phyloP scores from a whole-genome alignment of 2,113 vertebrate species.

The Etheostoma spectabile region DNA sequence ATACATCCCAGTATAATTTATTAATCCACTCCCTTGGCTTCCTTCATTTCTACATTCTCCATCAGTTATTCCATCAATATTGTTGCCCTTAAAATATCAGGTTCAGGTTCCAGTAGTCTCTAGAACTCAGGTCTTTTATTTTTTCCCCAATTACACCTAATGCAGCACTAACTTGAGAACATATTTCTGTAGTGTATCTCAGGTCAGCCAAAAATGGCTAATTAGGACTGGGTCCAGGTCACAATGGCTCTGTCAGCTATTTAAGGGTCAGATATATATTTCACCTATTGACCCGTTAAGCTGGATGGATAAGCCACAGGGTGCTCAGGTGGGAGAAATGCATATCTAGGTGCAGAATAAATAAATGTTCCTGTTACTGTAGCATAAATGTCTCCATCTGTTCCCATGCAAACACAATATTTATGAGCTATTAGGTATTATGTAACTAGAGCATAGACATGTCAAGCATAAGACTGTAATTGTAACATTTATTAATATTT shows the following conservation, averaged over 20 bases:
- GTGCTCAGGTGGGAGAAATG: conserved; percentile 16
- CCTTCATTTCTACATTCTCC: conserved; percentile 41
- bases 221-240: conserved; percentile 52
- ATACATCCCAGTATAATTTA: conserved; percentile 53
- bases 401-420: conserved; percentile 8
- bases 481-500: conserved; percentile 8
- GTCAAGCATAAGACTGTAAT: conserved; percentile 9
- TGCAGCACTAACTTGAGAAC: conserved; percentile 36
- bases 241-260: conserved; percentile 37
- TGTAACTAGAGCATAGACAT: conserved; percentile 15
- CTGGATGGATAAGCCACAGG: background rate
- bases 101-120: conserved; percentile 18
- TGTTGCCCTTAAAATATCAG: conserved; percentile 42
- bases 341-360: conserved; percentile 17
- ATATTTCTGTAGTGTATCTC: conserved; percentile 29
- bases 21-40: conserved; percentile 58
- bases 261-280: conserved; percentile 33
- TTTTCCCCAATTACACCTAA: conserved; percentile 35
- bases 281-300: conserved; percentile 44
- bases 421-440: conserved; percentile 22
- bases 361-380: conserved; percentile 3
- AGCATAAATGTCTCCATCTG: conserved; percentile 31
- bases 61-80: conserved; percentile 71
- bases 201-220: conserved; percentile 44
- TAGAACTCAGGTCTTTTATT: conserved; percentile 39